Conservation (phyloP, 2,888 invertebrate genomes). For the Agapostemon virescens region DNA sequence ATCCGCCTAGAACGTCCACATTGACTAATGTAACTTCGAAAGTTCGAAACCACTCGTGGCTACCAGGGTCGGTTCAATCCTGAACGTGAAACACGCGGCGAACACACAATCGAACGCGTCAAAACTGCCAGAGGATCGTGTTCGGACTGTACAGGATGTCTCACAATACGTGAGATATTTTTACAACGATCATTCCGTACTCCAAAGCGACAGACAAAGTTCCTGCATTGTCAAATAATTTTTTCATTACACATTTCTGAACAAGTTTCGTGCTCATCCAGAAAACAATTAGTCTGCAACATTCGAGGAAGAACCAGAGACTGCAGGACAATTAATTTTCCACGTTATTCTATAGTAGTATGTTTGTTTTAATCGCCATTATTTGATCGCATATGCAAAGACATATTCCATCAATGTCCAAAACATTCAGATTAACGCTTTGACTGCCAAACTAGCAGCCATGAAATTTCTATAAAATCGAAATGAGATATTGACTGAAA, state of each 20-base stretch:
- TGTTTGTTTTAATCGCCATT: too few species aligned
- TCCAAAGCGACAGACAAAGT: background rate
- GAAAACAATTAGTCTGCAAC: too few species aligned
- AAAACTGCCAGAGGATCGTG: background rate
- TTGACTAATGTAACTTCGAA: constrained; percentile 8
- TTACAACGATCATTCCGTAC: fast-evolving
- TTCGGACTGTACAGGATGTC: background rate
- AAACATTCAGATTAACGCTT: too few species aligned
- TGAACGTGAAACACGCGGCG: background rate
- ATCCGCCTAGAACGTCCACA: constrained; percentile 9
- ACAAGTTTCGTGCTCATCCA: background rate
- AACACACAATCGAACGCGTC: background rate
- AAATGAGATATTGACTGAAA: too few species aligned
- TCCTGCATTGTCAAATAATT: background rate
- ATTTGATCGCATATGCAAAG: too few species aligned
- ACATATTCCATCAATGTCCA: too few species aligned
- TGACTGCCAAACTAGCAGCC: too few species aligned
- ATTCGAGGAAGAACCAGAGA: too few species aligned
- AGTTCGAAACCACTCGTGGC: background rate
- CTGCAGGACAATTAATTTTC: too few species aligned
- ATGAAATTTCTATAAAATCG: too few species aligned
- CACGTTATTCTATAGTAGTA: too few species aligned
- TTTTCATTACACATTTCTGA: background rate
- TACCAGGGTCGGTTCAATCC: background rate
- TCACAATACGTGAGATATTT: background rate